phyloP scores from a whole-genome alignment of 2,888 invertebrate species.

The Synergus itoensis region DNA sequence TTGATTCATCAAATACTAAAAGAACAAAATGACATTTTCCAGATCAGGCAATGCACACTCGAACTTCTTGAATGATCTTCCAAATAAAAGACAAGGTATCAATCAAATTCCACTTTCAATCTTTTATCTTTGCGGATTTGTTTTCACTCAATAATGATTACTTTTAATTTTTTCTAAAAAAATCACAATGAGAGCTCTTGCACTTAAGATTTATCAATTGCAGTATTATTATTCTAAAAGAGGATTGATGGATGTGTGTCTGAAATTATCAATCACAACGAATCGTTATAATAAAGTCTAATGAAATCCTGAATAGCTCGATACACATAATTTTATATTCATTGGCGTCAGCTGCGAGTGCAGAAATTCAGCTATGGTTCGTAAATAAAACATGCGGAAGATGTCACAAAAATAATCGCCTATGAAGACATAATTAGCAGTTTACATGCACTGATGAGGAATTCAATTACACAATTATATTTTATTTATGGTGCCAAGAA shows the following conservation, averaged over 20 bases:
- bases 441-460: background rate
- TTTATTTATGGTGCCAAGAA: too few species aligned
- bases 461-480: background rate
- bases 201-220: background rate
- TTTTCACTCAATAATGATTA: background rate
- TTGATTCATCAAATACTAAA: background rate
- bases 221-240: conserved; percentile 15
- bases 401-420: conserved; percentile 3
- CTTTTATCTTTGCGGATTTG: background rate
- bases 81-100: background rate
- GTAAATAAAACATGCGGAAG: conserved; percentile 15
- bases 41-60: background rate
- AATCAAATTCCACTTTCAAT: conserved; percentile 2
- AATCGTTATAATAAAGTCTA: conserved; percentile 7
- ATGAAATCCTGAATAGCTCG: background rate
- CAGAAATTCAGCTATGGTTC: background rate
- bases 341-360: conserved; percentile 8
- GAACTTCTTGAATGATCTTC: too few species aligned
- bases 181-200: background rate
- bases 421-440: background rate
- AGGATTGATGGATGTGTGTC: background rate
- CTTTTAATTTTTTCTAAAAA: background rate
- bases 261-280: conserved; percentile 17
- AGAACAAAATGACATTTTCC: background rate
- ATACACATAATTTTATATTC: background rate